A percentile compares a stretch with the other conserved stretches of the same genome.
Conservation (phyloP, 1,140 invertebrate species). For the Micrasema minimum region DNA sequence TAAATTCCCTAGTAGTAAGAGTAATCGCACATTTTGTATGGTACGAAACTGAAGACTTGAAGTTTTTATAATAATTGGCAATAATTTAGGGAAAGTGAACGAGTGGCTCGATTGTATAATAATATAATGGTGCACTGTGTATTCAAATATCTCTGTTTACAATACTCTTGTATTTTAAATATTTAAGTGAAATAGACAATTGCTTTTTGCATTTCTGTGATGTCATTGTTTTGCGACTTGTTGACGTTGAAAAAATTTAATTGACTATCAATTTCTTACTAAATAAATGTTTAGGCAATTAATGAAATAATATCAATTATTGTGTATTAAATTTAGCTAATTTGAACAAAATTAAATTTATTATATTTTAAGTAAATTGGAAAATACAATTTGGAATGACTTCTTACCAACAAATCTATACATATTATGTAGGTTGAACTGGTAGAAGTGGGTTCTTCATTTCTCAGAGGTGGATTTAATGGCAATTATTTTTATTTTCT, state of each 20-base stretch:
- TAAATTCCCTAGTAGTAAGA: conserved; percentile 1
- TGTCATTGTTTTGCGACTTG: conserved; percentile 24
- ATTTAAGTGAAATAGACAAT: background rate
- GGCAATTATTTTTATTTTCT: no score
- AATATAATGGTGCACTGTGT: conserved; percentile 28
- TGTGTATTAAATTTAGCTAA: no score
- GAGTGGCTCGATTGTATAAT: conserved; percentile 5
- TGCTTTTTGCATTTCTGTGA: conserved; percentile 26
- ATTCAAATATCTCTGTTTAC: conserved; percentile 17
- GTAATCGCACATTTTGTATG: conserved; percentile 16
- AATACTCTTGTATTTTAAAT: conserved; percentile 23
- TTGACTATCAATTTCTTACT: no score
- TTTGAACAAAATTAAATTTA: no score
- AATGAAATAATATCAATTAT: no score
- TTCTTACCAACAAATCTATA: no score
- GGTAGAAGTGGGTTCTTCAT: no score
- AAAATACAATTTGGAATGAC: no score
- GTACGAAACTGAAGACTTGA: conserved; percentile 33
- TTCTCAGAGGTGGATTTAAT: no score
- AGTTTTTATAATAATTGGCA: conserved; percentile 29
- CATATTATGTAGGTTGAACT: no score
- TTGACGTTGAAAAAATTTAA: background rate
- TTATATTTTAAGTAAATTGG: no score
- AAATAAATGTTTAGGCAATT: no score
- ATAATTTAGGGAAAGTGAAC: conserved; percentile 22